Base-by-base conservation (phyloP, 2,113 vertebrate genomes). In the Holacanthus passer region DNA sequence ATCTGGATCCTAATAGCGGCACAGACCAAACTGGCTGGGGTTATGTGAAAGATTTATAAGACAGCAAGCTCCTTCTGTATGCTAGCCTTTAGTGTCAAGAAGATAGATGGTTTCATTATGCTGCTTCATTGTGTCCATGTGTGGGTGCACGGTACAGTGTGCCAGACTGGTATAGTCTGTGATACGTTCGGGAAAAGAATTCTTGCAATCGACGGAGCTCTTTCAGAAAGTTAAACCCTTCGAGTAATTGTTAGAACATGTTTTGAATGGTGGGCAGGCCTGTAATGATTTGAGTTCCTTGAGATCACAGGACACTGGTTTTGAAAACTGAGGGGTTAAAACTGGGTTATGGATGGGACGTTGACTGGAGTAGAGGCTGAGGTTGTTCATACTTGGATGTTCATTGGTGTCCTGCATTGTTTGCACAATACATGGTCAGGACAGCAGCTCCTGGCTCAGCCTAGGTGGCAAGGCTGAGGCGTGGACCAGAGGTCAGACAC, bases 21-120 rank as follows among this genome's bases (percentile, higher is more conserved):
- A 32, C 62, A 24, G 71, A 81, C 41, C 62, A 80, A 78, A 91
- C 75, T 47, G 77, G 47, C 72, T 39, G 8, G 43, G 70, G 72
- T 80, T 69, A 82, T 69, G 86, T 76, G 76, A 72, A 66, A 77
- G 80, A 87, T 87, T 91, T 84, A 90, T 77, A 79, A 75, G 85
- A 87, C 86, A 84, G 80, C 24, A 63, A 82, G 76, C 41, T 85
- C 81, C 82, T 89, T 89, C 82, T 87, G 75, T 88, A 17, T 68
- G 73, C 59, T 19, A 67, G 68, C 68, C 77, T 88, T 86, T 81
- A 85, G 85, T 89, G 89, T 90, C 89, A 77, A 76, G 76, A 91
- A 90, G 87, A 93, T 81, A 62, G 79, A 88, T 86, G 50, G 75
- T 79, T 84, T 89, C 77, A 94, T 92, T 84, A 87, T 65, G 81